Evolutionary conservation across 2,888 invertebrate genomes (phyloP), one percentile per base, ranked within the genome.

Genomic region (Phyllotreta cruciferae): DNA sequence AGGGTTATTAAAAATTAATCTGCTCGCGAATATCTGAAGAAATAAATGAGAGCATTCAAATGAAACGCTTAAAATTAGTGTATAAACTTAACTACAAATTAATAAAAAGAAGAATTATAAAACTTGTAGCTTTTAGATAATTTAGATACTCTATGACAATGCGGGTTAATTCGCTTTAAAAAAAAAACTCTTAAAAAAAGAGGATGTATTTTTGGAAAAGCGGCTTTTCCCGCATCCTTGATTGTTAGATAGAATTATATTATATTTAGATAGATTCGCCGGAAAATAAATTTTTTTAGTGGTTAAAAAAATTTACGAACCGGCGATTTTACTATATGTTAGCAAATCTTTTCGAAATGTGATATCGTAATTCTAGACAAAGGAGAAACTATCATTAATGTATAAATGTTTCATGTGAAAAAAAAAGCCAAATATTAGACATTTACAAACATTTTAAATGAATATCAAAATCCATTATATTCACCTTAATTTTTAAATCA

Each of bases 391-490:
- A 66, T 60, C 58, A 68, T 70, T 60, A 61, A 61, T 72, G 69
- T 71, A 66, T 73, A 66, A 70, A 71, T 73, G 72, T 73, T 73
- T 68, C 63, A 70, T 73, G 71, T 71, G 54, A 64, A 63, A 60
- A 41, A 57, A 24, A 24, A 61, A 56, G 44, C 60, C 56, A 64
- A 62, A 45, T 52, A 56, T 62, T 42, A 42, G 38, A 6, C 41
- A 42, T 35, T 24, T 24, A 24, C 1, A 24, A 24, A 24, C 1
- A 24, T 24, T n/a, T n/a, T n/a, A n/a, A 54, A 50, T 7, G 8
- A 39, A 24, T 50, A 38, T 34, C 53, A 13, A 37, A 36, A 24
- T 4, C 24, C 24, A 24, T 24, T 3, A 24, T 24, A 24, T 24
- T 24, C 24, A 24, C 24, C 24, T 4, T 24, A 1, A 24, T 24